Percentiles rank a stretch among this genome's conserved stretches.
Conservation (phyloP, 2,888 invertebrate genomes). For the Caenorhabditis sp. region DNA sequence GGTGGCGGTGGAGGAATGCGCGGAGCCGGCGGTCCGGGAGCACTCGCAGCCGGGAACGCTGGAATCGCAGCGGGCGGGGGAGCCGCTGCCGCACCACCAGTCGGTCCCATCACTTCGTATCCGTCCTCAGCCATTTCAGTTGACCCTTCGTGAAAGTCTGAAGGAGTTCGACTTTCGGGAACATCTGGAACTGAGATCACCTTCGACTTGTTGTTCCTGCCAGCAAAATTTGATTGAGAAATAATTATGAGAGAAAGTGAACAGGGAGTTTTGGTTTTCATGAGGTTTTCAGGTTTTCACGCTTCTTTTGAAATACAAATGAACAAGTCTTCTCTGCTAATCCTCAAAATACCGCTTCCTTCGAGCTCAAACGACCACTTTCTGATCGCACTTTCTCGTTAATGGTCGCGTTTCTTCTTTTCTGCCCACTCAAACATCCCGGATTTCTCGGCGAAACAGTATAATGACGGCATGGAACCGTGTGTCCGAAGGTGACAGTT, state of each 20-base stretch:
- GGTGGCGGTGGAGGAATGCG: not conserved
- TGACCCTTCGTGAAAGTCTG: not conserved
- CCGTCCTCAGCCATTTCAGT: constrained; percentile 10
- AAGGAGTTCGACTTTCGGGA: not conserved
- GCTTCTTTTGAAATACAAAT: too few relatives aligned
- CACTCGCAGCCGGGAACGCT: not conserved
- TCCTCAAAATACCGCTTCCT: not conserved
- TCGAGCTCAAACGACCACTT: not conserved
- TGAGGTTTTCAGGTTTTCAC: too few relatives aligned
- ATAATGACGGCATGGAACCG: not conserved
- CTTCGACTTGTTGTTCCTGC: not conserved
- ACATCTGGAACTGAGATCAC: not conserved
- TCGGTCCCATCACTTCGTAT: constrained; percentile 30
- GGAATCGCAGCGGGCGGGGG: too few relatives aligned
- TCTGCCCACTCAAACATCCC: not conserved
- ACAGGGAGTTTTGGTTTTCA: too few relatives aligned
- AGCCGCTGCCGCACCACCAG: not conserved
- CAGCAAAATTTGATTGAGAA: not conserved
- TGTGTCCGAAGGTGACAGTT: constrained; percentile 2
- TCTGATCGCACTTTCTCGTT: not conserved
- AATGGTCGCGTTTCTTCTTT: not conserved
- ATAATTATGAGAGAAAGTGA: too few relatives aligned
- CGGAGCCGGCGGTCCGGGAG: not conserved
- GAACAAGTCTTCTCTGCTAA: not conserved
- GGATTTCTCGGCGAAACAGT: not conserved